Percentiles rank a stretch among this genome's conserved stretches.
Evolutionary conservation across 1,140 invertebrate genomes (phyloP).

Genomic region (Cyclina sinensis): DNA sequence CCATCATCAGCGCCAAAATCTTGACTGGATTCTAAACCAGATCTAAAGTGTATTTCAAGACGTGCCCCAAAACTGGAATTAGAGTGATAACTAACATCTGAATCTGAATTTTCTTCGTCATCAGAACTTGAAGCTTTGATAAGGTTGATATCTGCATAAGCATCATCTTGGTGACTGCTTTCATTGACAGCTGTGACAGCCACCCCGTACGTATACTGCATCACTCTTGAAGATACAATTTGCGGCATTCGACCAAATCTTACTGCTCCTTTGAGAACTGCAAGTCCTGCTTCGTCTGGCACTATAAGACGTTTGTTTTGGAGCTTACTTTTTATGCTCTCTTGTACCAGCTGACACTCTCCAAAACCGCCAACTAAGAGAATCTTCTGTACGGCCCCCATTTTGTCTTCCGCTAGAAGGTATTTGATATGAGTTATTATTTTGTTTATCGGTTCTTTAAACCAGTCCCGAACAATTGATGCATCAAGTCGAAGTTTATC

Average conservation of each 20-base stretch:
- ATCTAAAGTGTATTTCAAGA: no score
- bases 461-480: conserved; percentile 7
- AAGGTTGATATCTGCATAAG: no score
- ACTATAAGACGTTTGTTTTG: background rate
- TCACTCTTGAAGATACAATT: conserved; percentile 2
- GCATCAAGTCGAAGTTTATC: conserved; percentile 1
- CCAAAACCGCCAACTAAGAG: conserved; percentile 50
- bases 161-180: no score
- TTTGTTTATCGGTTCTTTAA: background rate
- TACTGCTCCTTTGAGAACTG: conserved; percentile 50
- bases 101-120: no score
- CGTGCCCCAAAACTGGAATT: no score
- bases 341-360: conserved; percentile 29
- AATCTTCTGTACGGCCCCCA: background rate
- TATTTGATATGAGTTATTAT: background rate
- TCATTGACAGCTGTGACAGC: background rate
- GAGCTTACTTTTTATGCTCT: background rate
- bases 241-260: conserved; percentile 22
- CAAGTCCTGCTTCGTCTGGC: conserved; percentile 43
- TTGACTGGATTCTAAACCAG: no score
- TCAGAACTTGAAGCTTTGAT: no score
- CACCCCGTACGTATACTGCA: conserved; percentile 42
- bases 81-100: no score
- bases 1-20: no score
- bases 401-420: background rate